Conservation (phyloP, 1,140 invertebrate genomes). For the Drosophila lowei region DNA sequence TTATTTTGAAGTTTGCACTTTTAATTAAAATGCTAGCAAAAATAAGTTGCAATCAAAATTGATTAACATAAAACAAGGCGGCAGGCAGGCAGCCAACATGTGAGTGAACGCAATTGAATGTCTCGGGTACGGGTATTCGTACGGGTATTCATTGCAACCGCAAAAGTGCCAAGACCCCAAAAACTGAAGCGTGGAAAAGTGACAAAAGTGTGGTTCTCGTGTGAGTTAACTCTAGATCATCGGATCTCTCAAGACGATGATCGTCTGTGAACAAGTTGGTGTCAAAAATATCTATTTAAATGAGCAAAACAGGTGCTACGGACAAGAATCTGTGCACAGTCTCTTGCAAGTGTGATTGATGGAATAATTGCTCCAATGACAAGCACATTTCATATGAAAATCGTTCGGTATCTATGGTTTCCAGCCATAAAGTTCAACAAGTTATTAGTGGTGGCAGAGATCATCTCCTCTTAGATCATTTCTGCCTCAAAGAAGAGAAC, state of each 20-base stretch:
- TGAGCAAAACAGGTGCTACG: conserved; percentile 29
- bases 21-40: conserved; percentile 61
- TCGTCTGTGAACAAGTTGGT: conserved; percentile 25
- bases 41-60: conserved; percentile 65
- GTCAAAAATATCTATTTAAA: conserved; percentile 61
- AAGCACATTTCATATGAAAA: conserved; percentile 20
- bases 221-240: conserved; percentile 50
- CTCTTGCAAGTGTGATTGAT: conserved; percentile 35
- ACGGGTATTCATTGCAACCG: conserved; percentile 30
- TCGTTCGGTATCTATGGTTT: too few relatives aligned
- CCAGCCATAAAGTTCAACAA: conserved; percentile 2
- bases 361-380: conserved; percentile 45
- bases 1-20: conserved; percentile 71
- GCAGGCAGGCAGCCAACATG: conserved; percentile 41
- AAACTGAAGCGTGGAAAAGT: conserved; percentile 74
- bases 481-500: conserved; percentile 12
- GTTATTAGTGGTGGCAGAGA: too few relatives aligned
- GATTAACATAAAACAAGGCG: conserved; percentile 70
- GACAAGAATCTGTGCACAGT: conserved; percentile 22
- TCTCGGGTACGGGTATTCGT: conserved; percentile 22
- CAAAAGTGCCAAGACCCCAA: conserved; percentile 54
- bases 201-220: conserved; percentile 72
- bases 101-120: conserved; percentile 37
- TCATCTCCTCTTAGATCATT: conserved; percentile 6
- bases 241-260: conserved; percentile 13